These are phyloP conservation scores for Peucedramus taeniatus DNA, from an alignment of 2,113 vertebrate species.

Conservation along the genomic window DNA sequence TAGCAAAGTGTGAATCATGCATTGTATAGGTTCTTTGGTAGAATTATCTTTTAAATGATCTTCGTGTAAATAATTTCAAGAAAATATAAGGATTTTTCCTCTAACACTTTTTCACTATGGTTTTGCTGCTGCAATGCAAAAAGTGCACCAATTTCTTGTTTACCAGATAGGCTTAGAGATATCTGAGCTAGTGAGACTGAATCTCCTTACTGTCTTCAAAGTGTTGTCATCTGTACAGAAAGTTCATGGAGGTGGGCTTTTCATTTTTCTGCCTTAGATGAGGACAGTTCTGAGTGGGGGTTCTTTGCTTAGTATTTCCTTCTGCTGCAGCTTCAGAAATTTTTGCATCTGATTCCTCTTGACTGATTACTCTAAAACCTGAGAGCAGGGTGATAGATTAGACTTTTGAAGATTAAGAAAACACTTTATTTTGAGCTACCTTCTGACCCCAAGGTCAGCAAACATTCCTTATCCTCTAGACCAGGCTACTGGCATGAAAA, in stretches of 20 bases:
- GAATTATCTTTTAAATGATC: background rate
- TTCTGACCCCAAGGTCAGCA: background rate
- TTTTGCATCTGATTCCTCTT: background rate
- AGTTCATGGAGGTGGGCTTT: background rate
- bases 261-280: background rate
- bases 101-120: background rate
- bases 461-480: background rate
- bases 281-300: background rate
- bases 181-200: background rate
- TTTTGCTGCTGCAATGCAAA: background rate
- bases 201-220: background rate
- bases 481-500: background rate
- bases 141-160: background rate
- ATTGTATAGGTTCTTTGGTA: background rate
- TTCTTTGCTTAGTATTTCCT: background rate
- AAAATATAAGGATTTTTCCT: background rate
- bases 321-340: background rate
- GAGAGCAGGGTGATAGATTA: background rate
- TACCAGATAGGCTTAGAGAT: background rate
- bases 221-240: background rate
- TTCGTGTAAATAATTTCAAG: background rate
- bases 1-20: background rate
- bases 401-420: background rate
- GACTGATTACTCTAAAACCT: background rate
- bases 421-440: background rate